Base-by-base conservation (phyloP, 2,888 invertebrate species). In the Phalangium opilio region DNA sequence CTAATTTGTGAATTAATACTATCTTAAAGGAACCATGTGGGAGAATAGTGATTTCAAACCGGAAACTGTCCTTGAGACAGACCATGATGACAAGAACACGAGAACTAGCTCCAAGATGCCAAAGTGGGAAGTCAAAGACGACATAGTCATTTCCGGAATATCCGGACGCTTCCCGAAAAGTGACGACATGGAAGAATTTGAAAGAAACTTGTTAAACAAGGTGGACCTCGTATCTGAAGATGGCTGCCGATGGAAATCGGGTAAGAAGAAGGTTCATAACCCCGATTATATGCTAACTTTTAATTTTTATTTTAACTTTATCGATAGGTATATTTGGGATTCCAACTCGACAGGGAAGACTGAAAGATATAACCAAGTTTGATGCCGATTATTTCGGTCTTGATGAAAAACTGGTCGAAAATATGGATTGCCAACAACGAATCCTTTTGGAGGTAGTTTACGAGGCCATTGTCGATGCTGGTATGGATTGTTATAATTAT, bases 161-260 rank as follows among this genome's bases (percentile, higher is more conserved):
- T 84, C 86, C 47, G 82, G 81, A 0, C 80, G 93, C 55, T 74
- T 95, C 58, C 96, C 96, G 11, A 87, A 95, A 70, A 86, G 85
- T 55, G 76, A 79, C 59, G 81, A 74, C 67, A 81, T 96, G 62
- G 85, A 85, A 58, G 95, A 96, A 70, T 95, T 96, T 69, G 82
- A 81, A 62, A 34, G 10, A 35, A 41, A 3, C 27, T 20, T 34
- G 36, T 34, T 4, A 15, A 34, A 34, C 19, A 19, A 41, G 10
- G 41, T 35, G 19, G 21, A 14, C 18, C 78, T 96, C 72, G 81
- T 95, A 53, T 91, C 87, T 32, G 90, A 83, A 57, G 89, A 91
- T 65, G 83, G 81, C 57, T 73, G 87, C 55, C 74, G 93, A 64
- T 95, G 91, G 91, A 77, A 82, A 5, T 73, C 79, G 55, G 82